phyloP scores from a whole-genome alignment of 2,797 vertebrate species.

The Serranus cabrilla region DNA sequence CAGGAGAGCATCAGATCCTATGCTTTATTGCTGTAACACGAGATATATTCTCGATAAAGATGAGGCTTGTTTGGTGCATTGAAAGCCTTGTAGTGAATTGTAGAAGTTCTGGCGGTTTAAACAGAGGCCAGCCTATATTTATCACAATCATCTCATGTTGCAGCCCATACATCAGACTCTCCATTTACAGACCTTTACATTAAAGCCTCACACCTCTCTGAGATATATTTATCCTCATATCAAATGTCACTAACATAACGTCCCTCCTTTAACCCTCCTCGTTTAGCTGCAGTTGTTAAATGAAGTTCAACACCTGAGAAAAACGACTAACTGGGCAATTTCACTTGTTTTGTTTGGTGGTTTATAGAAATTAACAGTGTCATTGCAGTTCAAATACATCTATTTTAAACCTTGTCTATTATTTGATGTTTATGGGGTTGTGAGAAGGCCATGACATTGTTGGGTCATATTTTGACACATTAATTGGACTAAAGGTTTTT shows the following conservation, averaged over 20 bases:
- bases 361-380: constrained; percentile 57
- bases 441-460: constrained; percentile 80
- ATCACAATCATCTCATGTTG: constrained; percentile 59
- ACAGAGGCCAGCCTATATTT: constrained; percentile 51
- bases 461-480: constrained; percentile 80
- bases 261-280: constrained; percentile 15
- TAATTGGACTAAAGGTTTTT: constrained; percentile 79
- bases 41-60: constrained; percentile 21
- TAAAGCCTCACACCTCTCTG: constrained; percentile 28
- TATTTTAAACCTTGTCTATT: constrained; percentile 49
- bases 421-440: constrained; percentile 75
- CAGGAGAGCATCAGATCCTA: constrained; percentile 7
- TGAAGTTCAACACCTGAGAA: constrained; percentile 42
- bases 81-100: constrained; percentile 26
- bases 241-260: constrained; percentile 44
- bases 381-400: constrained; percentile 41
- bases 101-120: constrained; percentile 3
- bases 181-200: constrained; percentile 51
- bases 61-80: constrained; percentile 4
- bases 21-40: constrained; percentile 35
- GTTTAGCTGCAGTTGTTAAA: constrained; percentile 38
- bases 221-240: constrained; percentile 63
- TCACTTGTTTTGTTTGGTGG: constrained; percentile 27
- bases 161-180: constrained; percentile 37
- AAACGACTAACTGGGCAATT: constrained; percentile 23